Conservation (phyloP, 1,140 invertebrate species). For the Caerostris extrusa region DNA sequence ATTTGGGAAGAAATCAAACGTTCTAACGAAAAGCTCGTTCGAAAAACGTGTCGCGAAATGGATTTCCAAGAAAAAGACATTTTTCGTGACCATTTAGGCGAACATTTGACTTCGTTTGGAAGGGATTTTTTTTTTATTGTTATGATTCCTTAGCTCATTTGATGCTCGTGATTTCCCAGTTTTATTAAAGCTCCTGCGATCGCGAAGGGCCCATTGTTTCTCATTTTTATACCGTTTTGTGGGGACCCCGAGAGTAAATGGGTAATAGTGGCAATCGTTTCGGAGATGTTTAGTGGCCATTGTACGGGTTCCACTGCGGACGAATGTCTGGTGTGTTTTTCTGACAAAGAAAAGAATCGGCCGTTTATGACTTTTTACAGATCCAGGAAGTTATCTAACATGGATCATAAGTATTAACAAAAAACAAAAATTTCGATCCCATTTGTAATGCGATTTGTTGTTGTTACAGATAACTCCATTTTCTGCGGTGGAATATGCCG, state of each 20-base stretch:
- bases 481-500: constrained; percentile 2
- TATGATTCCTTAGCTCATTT: constrained; percentile 44
- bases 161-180: constrained; percentile 23
- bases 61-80: constrained; percentile 52
- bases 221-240: constrained; percentile 61
- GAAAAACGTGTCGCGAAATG: constrained; percentile 58
- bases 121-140: constrained; percentile 32
- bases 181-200: constrained; percentile 58
- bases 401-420: constrained; percentile 19
- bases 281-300: constrained; percentile 59
- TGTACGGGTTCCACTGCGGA: background rate
- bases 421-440: constrained; percentile 13
- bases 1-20: constrained; percentile 43
- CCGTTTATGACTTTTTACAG: constrained; percentile 48
- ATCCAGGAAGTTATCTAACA: constrained; percentile 69
- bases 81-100: constrained; percentile 63
- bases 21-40: constrained; percentile 28
- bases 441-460: background rate
- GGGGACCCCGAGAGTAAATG: constrained; percentile 44
- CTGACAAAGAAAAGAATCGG: constrained; percentile 44
- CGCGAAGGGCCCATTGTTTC: constrained; percentile 32
- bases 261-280: constrained; percentile 58
- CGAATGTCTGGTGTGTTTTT: constrained; percentile 5
- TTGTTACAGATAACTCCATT: background rate
- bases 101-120: constrained; percentile 38